Conservation (phyloP, 2,113 vertebrate species). For the Grammomys surdaster region DNA sequence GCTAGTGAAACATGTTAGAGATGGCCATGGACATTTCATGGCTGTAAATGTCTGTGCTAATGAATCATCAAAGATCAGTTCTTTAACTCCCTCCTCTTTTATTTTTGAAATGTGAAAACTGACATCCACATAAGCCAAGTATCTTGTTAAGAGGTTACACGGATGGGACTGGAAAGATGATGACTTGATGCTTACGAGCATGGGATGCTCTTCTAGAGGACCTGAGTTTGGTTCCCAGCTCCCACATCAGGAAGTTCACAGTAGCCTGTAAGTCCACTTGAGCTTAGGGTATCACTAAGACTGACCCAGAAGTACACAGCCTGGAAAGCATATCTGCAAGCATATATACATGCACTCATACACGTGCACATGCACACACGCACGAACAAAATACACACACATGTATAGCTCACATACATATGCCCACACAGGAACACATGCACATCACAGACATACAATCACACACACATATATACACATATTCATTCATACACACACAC, state of each 20-base stretch:
- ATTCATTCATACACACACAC: background rate
- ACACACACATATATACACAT: background rate
- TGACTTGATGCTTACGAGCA: background rate
- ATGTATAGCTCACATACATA: background rate
- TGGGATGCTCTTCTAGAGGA: background rate
- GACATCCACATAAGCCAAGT: background rate
- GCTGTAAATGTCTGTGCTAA: background rate
- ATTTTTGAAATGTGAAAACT: slow-evolving; percentile 28
- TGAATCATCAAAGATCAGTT: background rate
- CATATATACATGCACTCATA: background rate
- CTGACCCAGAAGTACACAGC: background rate
- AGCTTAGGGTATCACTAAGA: background rate
- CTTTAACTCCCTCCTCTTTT: background rate
- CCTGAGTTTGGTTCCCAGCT: background rate
- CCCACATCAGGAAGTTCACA: background rate
- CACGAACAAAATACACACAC: background rate
- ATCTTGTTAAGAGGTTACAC: slow-evolving; percentile 22
- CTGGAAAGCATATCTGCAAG: background rate
- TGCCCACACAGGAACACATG: background rate
- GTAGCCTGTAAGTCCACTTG: background rate
- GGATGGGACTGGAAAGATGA: background rate
- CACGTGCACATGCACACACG: background rate
- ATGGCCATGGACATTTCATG: background rate
- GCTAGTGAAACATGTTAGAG: background rate
- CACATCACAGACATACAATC: too few species aligned